A percentile compares a stretch with the other conserved stretches of the same genome.
These are phyloP conservation scores for Chinchilla lanigera DNA, from an alignment of 2,113 vertebrate genomes.

Conservation along the genomic window DNA sequence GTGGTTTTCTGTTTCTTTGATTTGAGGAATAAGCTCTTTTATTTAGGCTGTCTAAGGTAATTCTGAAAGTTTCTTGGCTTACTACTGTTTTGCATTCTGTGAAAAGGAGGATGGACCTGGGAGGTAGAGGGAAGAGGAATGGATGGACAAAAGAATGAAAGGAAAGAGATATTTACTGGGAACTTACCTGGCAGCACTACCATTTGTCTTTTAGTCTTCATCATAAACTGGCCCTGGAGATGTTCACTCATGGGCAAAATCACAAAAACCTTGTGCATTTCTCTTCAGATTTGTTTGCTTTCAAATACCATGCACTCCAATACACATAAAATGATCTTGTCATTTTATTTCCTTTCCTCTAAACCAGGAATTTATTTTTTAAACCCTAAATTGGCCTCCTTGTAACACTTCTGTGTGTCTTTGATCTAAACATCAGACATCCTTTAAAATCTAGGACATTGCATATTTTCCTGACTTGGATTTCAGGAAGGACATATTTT, in stretches of 20 bases:
- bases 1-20: not conserved
- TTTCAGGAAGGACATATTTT: not conserved
- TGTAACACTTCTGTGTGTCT: not conserved
- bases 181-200: not conserved
- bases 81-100: not conserved
- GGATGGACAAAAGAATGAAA: not conserved
- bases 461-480: not conserved
- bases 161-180: not conserved
- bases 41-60: not conserved
- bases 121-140: not conserved
- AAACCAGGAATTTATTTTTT: not conserved
- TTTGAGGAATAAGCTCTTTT: slow-evolving; percentile 35
- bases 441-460: not conserved
- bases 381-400: not conserved
- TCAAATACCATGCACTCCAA: not conserved
- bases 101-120: slow-evolving; percentile 9
- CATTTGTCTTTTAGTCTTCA: not conserved
- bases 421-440: slow-evolving; percentile 22
- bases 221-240: not conserved
- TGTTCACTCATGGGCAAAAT: not conserved
- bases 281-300: not conserved
- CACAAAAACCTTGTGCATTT: not conserved
- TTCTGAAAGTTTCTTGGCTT: slow-evolving; percentile 9
- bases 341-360: not conserved
- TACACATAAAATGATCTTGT: not conserved